A percentile compares a stretch with the other conserved stretches of the same genome.
Conservation (phyloP, 2,888 invertebrate genomes). For the Acanthococcus lagerstroemiae region DNA sequence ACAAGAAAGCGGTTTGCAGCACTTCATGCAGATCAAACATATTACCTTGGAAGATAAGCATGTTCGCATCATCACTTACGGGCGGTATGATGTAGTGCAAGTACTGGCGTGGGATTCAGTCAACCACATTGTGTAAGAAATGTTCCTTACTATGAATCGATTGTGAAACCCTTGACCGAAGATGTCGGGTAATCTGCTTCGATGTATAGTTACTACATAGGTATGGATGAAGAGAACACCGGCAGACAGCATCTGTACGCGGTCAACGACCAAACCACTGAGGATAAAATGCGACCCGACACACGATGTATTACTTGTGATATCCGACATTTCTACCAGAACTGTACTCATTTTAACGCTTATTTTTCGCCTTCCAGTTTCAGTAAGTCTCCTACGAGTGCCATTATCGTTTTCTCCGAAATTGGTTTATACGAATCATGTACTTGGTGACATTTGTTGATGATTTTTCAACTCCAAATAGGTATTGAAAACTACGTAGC, state of each 20-base stretch:
- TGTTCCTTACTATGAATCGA: slow-evolving; percentile 19
- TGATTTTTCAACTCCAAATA: neutral
- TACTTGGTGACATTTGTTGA: neutral
- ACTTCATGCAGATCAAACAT: slow-evolving; percentile 81
- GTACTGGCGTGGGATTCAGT: slow-evolving; percentile 77
- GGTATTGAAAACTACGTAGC: slow-evolving; percentile 53
- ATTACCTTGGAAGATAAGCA: slow-evolving; percentile 66
- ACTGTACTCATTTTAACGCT: slow-evolving; percentile 65
- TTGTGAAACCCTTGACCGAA: neutral
- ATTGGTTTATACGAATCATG: too few relatives aligned
- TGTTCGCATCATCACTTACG: slow-evolving; percentile 75
- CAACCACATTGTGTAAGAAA: slow-evolving; percentile 63
- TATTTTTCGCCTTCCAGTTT: slow-evolving; percentile 34
- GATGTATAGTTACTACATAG: slow-evolving; percentile 62
- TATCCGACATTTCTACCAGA: slow-evolving; percentile 56
- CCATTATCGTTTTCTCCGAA: too few relatives aligned
- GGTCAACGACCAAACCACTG: slow-evolving; percentile 54
- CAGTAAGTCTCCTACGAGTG: too few relatives aligned
- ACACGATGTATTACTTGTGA: slow-evolving; percentile 82
- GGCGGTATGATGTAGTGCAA: slow-evolving; percentile 69
- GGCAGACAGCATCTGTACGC: slow-evolving; percentile 74
- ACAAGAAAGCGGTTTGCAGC: slow-evolving; percentile 67
- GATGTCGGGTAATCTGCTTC: neutral
- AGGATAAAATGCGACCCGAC: slow-evolving; percentile 57
- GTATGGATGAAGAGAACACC: slow-evolving; percentile 65